Base-by-base conservation (phyloP, 2,113 vertebrate genomes). In the Sterna hirundo region DNA sequence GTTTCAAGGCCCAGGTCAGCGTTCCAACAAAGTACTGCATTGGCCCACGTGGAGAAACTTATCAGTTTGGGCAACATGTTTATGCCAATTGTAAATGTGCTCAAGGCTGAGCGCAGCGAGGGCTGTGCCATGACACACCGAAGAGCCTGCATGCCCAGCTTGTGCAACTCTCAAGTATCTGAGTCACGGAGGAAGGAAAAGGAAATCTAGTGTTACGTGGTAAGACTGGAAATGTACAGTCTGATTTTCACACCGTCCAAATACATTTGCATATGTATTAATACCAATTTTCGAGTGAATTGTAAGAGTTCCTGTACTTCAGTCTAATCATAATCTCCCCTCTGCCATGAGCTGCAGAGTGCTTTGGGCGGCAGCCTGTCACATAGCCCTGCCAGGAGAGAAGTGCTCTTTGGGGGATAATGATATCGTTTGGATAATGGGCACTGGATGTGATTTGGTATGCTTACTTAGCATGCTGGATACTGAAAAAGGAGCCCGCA, bases 351-450 rank as follows among this genome's bases (percentile, higher is more conserved):
- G 70, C 74, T 32, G 62, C 54, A 79, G 42, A 93, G 64, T 49
- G 25, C 9, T 96, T 91, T 94, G 88, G 82, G 89, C 16, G 9
- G 80, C 29, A 55, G 80, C 55, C 88, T 86, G 34, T 93, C 71
- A 68, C 15, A 30, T 23, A 96, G 65, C 11, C 40, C 71, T 89
- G 55, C 80, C 89, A 91, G 55, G 84, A 72, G 17, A 91, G 34
- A 97, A 97, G 57, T 55, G 52, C 77, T 96, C 64, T 64, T 94
- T 54, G 75, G 75, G 46, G 42, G 15, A 86, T 91, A 83, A 95
- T 76, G 49, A 66, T 91, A 69, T 77, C 1, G 0, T 96, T 96
- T 66, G 86, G 91, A 88, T 87, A 96, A 93, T 84, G 69, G 85
- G 77, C 64, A 44, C 52, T 93, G 71, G 60, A 66, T 83, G 69